Percentiles rank a stretch among this genome's conserved stretches.
phyloP scores from a whole-genome alignment of 2,888 invertebrate species.

The Subacronicta megacephala region DNA sequence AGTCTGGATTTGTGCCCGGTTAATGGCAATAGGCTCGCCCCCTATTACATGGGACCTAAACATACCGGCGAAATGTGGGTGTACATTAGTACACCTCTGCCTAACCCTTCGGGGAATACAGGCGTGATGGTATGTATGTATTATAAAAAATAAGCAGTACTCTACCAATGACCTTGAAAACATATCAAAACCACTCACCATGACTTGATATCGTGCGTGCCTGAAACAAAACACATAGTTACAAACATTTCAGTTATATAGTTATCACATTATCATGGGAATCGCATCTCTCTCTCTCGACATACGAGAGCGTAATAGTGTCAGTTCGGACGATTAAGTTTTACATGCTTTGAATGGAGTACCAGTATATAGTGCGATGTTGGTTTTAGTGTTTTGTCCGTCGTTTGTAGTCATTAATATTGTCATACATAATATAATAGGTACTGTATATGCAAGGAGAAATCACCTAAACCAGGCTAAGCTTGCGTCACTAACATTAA shows the following conservation, averaged over 20 bases:
- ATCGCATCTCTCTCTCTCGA: slow-evolving; percentile 47
- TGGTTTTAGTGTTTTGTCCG: slow-evolving; percentile 21
- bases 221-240: slow-evolving; percentile 64
- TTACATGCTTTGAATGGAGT: slow-evolving; percentile 37
- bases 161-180: slow-evolving; percentile 33
- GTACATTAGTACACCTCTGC: too few relatives aligned
- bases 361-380: neutral
- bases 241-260: slow-evolving; percentile 8
- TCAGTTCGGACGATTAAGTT: slow-evolving; percentile 46
- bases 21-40: too few relatives aligned
- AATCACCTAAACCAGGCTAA: too few relatives aligned
- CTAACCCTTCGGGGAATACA: too few relatives aligned
- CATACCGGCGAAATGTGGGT: too few relatives aligned
- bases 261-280: slow-evolving; percentile 66
- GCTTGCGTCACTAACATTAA: too few relatives aligned
- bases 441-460: too few relatives aligned
- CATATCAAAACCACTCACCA: slow-evolving; percentile 61
- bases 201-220: slow-evolving; percentile 45
- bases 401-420: neutral
- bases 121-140: too few relatives aligned
- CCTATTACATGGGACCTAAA: too few relatives aligned
- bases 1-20: too few relatives aligned
- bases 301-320: slow-evolving; percentile 18
- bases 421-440: too few relatives aligned
- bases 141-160: too few relatives aligned